phyloP scores from a whole-genome alignment of 2,888 invertebrate species.

The Hyles lineata region DNA sequence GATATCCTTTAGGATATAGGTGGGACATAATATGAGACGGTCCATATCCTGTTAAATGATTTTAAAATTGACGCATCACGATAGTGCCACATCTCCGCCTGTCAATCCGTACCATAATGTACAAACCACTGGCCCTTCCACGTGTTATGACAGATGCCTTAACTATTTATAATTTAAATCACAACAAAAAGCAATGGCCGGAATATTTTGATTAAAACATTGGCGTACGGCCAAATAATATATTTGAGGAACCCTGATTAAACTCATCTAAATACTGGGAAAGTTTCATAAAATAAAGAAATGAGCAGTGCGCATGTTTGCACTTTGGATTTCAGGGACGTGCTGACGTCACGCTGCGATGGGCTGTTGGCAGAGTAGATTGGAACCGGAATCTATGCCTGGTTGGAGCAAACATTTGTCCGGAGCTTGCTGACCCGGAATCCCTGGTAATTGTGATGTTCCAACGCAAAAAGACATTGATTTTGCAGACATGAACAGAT shows the following conservation, averaged over 20 bases:
- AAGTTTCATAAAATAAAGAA: constrained; percentile 22
- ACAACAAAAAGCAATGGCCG: constrained; percentile 25
- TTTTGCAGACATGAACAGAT: neutral
- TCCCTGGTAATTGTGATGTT: neutral
- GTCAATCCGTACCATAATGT: neutral
- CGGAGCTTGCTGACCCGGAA: neutral
- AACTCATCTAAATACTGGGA: constrained; percentile 26
- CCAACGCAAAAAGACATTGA: neutral
- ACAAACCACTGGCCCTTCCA: constrained; percentile 21
- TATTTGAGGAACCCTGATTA: constrained; percentile 27
- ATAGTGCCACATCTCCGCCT: neutral
- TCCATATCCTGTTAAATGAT: neutral
- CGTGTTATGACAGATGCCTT: constrained; percentile 21
- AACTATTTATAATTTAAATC: constrained; percentile 26
- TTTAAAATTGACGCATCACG: neutral
- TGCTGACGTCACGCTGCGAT: neutral
- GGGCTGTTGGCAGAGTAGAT: constrained; percentile 17
- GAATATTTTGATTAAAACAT: constrained; percentile 30
- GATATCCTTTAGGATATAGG: no score
- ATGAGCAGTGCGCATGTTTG: constrained; percentile 15
- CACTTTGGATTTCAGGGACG: constrained; percentile 15
- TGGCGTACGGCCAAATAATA: constrained; percentile 29
- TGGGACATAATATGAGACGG: neutral
- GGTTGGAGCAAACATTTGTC: neutral
- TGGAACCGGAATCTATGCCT: constrained; percentile 1